phyloP scores from a whole-genome alignment of 2,888 invertebrate genomes.

The Caenorhabditis sp. region DNA sequence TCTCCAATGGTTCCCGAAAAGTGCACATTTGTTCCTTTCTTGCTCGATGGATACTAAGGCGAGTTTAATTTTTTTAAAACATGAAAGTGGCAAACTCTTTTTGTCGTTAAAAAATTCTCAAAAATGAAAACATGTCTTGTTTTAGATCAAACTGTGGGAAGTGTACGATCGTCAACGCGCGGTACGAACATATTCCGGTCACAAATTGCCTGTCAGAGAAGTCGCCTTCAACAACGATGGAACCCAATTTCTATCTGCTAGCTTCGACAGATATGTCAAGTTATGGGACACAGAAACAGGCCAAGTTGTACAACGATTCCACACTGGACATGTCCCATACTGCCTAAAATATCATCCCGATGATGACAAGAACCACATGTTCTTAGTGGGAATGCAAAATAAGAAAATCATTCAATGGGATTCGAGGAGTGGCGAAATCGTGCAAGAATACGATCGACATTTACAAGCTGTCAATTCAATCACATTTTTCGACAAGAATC shows the following conservation, averaged over 20 bases:
- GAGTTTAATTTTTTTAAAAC: constrained; percentile 21
- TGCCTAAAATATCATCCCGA: constrained; percentile 98
- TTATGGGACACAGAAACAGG: constrained; percentile 99
- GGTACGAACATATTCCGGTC: constrained; percentile 91
- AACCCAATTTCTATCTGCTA: constrained; percentile 89
- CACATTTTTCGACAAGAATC: constrained; percentile 97
- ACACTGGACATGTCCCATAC: constrained; percentile 94
- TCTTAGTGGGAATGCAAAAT: constrained; percentile 92
- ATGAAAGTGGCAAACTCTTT: neutral
- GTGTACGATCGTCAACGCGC: constrained; percentile 93
- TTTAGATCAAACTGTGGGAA: constrained; percentile 85
- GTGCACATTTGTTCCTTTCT: constrained; percentile 92
- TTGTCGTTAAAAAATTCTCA: neutral
- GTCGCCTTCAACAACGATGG: constrained; percentile 89
- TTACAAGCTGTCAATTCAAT: constrained; percentile 98
- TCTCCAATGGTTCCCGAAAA: constrained; percentile 90
- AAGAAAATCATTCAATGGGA: constrained; percentile 99
- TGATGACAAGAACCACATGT: constrained; percentile 92
- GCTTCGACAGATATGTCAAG: constrained; percentile 94
- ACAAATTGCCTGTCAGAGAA: constrained; percentile 94
- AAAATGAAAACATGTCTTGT: neutral
- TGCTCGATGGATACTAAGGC: constrained; percentile 95
- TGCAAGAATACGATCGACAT: constrained; percentile 93
- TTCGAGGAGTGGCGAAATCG: constrained; percentile 89
- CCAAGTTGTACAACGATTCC: constrained; percentile 78